Evolutionary conservation across 1,140 invertebrate species (phyloP), one percentile per base, ranked within the genome.

Genomic region (Sitodiplosis mosellana): DNA sequence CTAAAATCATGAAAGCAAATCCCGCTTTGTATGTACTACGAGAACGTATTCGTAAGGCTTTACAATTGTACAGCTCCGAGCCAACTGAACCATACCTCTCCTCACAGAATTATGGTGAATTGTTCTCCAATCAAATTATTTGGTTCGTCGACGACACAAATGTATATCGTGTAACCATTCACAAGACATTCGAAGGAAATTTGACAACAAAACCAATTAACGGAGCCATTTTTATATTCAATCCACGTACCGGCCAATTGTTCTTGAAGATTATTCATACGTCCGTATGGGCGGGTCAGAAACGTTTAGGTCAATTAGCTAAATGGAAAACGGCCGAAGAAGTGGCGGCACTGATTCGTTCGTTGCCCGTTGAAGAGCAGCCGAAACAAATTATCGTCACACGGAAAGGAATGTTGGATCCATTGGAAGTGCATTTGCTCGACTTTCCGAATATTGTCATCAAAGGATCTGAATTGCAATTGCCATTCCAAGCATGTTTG

Each of bases 291-390:
- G 94, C 95, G 12, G 96, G 96, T 42, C 87, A 90, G 63, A 90
- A 90, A 64, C 87, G 87, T 84, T 69, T 92, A 17, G 87, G 87
- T 56, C 64, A 91, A 72, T 70, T 98, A 61, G 95, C 95, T 2
- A 99, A 99, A 69, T 99, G 95, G 95, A 99, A 99, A 69, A 98
- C 94, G 7, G 96, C 96, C 45, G 96, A 99, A 71, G 96, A 99
- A 86, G 96, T 99, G 14, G 96, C 96, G 5, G 95, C 96, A 42
- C 69, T 99, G 45, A 99, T 99, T 80, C 77, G 96, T 44, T 99
- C 96, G 0, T 65, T 99, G 36, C 96, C 95, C 0, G 95, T 99
- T 11, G 96, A 99, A 72, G 96, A 99, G 74, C 95, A 99, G 64
- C 95, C 96, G 0, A 97, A 98, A 65, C 95, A 99, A 68, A 99